phyloP scores from a whole-genome alignment of 2,888 invertebrate species.

The Dynastes maya region DNA sequence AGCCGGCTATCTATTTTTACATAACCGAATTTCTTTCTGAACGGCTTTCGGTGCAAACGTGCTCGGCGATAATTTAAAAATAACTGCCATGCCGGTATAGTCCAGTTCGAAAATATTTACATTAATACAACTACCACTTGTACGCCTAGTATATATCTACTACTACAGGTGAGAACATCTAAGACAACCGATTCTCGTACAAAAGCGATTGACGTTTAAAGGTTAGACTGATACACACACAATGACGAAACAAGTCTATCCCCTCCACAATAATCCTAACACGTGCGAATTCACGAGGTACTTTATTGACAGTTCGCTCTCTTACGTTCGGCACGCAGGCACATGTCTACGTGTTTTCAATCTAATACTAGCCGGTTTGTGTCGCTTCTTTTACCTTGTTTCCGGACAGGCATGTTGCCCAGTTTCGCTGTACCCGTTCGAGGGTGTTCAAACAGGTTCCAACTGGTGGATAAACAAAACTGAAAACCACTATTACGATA shows the following conservation, averaged over 20 bases:
- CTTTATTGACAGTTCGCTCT: conserved; percentile 30
- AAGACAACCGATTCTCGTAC: conserved; percentile 31
- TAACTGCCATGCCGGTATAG: conserved; percentile 7
- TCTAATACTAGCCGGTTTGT: conserved; percentile 12
- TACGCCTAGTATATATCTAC: neutral
- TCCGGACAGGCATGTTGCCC: conserved; percentile 39
- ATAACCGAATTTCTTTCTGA: conserved; percentile 33
- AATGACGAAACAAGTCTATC: conserved; percentile 15
- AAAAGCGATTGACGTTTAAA: conserved; percentile 25
- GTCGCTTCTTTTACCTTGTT: conserved; percentile 29
- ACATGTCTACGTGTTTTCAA: neutral
- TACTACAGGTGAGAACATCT: neutral
- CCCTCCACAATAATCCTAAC: conserved; percentile 29
- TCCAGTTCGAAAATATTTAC: conserved; percentile 29
- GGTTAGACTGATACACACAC: conserved; percentile 13
- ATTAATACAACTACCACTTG: neutral
- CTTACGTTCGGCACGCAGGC: neutral
- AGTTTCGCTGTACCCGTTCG: conserved; percentile 7
- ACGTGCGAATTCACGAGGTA: conserved; percentile 42
- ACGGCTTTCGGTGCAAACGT: conserved; percentile 18
- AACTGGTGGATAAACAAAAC: conserved; percentile 32
- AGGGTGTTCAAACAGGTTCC: conserved; percentile 33
- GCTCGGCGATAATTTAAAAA: conserved; percentile 21
- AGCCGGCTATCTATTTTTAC: conserved; percentile 37
- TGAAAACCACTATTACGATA: conserved; percentile 11